Base-by-base conservation (phyloP, 2,113 vertebrate genomes). In the Suricata suricatta region DNA sequence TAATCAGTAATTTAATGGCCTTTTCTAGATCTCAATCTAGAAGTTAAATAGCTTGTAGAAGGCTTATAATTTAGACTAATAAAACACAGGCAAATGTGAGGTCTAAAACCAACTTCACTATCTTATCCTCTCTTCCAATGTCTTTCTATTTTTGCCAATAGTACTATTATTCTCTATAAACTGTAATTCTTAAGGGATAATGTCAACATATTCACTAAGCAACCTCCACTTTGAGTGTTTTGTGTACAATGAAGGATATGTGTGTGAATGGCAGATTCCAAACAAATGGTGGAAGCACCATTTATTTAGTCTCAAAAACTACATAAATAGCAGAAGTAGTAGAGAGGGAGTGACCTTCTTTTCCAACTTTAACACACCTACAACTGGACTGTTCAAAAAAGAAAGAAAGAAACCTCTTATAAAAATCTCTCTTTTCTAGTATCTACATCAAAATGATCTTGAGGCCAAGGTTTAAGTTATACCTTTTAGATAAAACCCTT, bases 41-140 rank as follows among this genome's bases (percentile, higher is more conserved):
- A 97, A 93, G 63, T 54, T 90, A 83, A 96, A 84, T 13, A 76
- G 68, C 23, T 31, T 50, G 2, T 12, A 66, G 63, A 91, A 76
- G 25, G 47, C 16, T 33, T 63, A 47, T 79, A 83, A 93, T 57
- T 87, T 25, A 27, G 10, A 93, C 5, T 71, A 77, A 79, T 54
- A 92, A 66, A 64, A 96, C 57, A 96, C 7, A 85, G 54, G 90
- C 10, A 80, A 96, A 86, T 7, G 8, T 21, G 38, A 86, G 50
- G 7, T 87, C 17, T 88, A 90, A 88, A 96, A 94, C 8, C 44
- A 96, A 90, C 63, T 87, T 94, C n/a, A 90, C 81, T 90, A 60
- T 66, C 27, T 86, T 68, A 54, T n/a, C 63, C 72, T 47, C 6
- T 90, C 77, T 71, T 88, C 50, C 80, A 71, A 10, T 35, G 52